Conservation (phyloP, 2,113 vertebrate genomes). For the Clarias magur region DNA sequence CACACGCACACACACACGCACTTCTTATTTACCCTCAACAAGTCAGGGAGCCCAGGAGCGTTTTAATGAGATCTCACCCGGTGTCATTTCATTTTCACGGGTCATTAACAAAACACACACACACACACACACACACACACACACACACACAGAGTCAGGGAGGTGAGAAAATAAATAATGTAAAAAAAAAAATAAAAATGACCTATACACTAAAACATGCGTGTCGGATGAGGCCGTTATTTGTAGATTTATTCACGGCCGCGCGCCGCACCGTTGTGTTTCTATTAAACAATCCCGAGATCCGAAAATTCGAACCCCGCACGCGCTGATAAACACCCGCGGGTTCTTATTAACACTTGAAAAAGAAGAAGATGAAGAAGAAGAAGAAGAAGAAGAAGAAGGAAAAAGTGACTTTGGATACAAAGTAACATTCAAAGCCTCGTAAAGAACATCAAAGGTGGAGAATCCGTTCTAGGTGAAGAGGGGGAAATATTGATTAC, state of each 20-base stretch:
- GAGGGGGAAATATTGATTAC: not conserved
- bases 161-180: not conserved
- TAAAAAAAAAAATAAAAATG: no score
- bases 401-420: conserved; percentile 4
- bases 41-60: not conserved
- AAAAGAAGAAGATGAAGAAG: not conserved
- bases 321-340: no score
- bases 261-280: not conserved
- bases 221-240: no score
- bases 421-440: not conserved
- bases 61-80: conserved; percentile 9
- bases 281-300: not conserved
- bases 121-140: not conserved
- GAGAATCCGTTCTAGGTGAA: not conserved
- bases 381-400: no score
- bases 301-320: not conserved
- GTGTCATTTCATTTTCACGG: conserved; percentile 2
- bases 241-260: no score
- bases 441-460: not conserved
- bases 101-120: not conserved
- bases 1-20: not conserved
- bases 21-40: not conserved
- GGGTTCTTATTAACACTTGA: not conserved
- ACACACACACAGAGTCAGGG: not conserved
- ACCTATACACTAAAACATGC: not conserved